Base-by-base conservation (phyloP, 1,140 invertebrate species). In the Bombus haemorrhoidalis region DNA sequence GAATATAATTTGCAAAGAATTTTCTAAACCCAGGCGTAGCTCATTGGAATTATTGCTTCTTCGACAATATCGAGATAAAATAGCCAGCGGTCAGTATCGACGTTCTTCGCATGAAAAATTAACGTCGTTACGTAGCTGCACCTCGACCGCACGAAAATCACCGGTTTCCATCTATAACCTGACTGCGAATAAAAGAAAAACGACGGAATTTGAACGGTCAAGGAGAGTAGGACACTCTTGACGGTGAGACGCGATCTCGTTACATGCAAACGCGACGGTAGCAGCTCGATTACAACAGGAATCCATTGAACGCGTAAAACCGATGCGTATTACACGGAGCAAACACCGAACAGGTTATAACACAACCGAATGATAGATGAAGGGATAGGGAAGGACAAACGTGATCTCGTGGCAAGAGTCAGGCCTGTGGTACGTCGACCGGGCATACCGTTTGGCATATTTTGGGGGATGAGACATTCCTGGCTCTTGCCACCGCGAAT, bases 391-490 rank as follows among this genome's bases (percentile, higher is more conserved):
- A 53, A 53, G 47, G 18, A 22, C 18, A 53, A 25, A n/a, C 13
- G 53, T 18, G n/a, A 66, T 64, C 59, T 34, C 72, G 34, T n/a
- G 62, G 59, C 41, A 39, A 22, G 57, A 57, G 57, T 57, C 74
- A 28, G 43, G n/a, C 71, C 25, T 34, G 59, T 25, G 81, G 43
- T 53, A 76, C 73, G 62, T 39, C 15, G 22, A 22, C 43, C 43
- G 34, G 6, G 28, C 41, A 69, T 78, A n/a, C 81, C 64, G 64
- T 28, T 59, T 43, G 18, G 64, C 75, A 78, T 83, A 83, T 83
- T 78, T 83, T 34, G 41, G 82, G 34, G 64, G 82, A 83, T 78
- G 64, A 77, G 64, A 83, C 62, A 83, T 83, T 83, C 81, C 81
- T 74, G 73, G 32, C 81, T 64, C 39, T 34, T 39, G 59, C 13